A percentile compares a stretch with the other conserved stretches of the same genome.
phyloP scores from a whole-genome alignment of 2,888 invertebrate genomes.

The Dynastes tityus region DNA sequence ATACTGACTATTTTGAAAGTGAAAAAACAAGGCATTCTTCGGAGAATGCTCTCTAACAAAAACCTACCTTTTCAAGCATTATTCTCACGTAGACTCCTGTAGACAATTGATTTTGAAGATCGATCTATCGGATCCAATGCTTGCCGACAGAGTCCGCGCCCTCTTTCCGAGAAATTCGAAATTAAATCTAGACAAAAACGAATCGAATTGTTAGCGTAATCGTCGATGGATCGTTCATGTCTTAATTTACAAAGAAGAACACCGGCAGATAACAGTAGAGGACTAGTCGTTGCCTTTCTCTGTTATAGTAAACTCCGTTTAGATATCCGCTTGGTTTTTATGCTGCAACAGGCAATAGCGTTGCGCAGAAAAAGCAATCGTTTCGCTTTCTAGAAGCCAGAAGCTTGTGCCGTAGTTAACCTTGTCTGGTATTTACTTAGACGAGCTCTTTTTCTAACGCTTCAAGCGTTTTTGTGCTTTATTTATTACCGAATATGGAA shows the following conservation, averaged over 20 bases:
- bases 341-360: background rate
- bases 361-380: constrained; percentile 23
- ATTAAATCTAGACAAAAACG: constrained; percentile 41
- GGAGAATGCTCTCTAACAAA: no score
- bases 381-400: constrained; percentile 21
- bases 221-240: constrained; percentile 15
- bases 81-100: no score
- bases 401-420: constrained; percentile 16
- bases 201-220: constrained; percentile 30
- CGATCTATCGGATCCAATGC: no score
- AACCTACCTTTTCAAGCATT: no score
- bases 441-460: background rate
- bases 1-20: no score
- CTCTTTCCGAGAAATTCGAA: constrained; percentile 22
- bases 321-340: background rate
- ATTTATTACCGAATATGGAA: no score
- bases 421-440: constrained; percentile 20
- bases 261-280: background rate
- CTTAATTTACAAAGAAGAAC: constrained; percentile 29
- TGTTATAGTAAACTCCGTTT: no score
- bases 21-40: no score
- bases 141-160: background rate
- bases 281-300: no score
- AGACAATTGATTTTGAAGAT: no score
- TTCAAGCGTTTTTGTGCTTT: no score